phyloP scores from a whole-genome alignment of 2,797 vertebrate genomes.

The Lates japonicus region DNA sequence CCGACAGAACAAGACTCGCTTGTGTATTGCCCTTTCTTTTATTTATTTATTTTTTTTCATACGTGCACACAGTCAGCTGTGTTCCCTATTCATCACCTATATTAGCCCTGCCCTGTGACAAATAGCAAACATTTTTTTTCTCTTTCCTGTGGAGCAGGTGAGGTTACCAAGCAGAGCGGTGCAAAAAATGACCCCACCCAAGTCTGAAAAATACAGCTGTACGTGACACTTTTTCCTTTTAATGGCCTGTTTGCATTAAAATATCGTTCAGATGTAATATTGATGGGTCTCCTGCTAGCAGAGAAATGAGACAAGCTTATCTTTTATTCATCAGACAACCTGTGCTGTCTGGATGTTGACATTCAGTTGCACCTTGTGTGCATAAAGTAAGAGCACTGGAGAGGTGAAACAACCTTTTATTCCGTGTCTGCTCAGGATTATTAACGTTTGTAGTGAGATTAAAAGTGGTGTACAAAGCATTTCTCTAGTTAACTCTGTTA shows the following conservation, averaged over 20 bases:
- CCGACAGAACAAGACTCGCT: conserved; percentile 29
- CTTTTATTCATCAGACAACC: conserved; percentile 72
- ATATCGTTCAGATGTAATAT: conserved; percentile 60
- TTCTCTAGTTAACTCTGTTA: conserved; percentile 7
- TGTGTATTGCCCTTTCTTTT: not conserved
- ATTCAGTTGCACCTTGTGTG: conserved; percentile 50
- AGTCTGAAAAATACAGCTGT: conserved; percentile 7
- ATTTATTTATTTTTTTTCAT: not conserved
- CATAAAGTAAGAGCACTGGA: conserved; percentile 7
- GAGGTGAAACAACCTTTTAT: conserved; percentile 25
- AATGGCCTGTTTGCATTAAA: conserved; percentile 51
- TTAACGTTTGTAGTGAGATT: conserved; percentile 5
- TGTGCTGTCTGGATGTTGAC: conserved; percentile 59
- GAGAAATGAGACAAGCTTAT: conserved; percentile 64
- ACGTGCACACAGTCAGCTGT: not conserved
- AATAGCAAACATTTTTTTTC: conserved; percentile 43
- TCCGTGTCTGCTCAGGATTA: not conserved
- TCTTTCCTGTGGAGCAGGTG: conserved; percentile 21
- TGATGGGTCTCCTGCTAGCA: conserved; percentile 56
- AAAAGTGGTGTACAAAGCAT: not conserved
- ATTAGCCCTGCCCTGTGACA: conserved; percentile 32
- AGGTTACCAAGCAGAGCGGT: conserved; percentile 7
- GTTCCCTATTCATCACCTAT: conserved; percentile 5
- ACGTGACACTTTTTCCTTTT: conserved; percentile 16
- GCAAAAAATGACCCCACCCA: not conserved